These are phyloP conservation scores for Aplodontia rufa DNA, from an alignment of 2,113 vertebrate species.

Conservation along the genomic window DNA sequence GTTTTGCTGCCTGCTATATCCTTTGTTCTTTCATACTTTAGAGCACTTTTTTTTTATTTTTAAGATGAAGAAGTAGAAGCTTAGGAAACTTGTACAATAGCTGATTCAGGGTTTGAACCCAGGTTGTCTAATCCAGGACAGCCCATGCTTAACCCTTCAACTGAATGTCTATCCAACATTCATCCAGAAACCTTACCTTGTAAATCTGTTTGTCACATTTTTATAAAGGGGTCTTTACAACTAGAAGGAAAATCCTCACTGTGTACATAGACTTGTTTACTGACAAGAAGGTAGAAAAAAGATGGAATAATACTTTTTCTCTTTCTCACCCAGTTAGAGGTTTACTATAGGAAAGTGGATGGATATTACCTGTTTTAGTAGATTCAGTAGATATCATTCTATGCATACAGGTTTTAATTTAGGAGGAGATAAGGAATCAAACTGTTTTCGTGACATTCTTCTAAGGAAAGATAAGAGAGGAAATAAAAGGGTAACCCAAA, in stretches of 20 bases:
- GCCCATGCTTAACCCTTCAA: not conserved
- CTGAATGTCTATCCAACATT: not conserved
- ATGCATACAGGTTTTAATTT: not conserved
- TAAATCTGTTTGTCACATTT: constrained; percentile 19
- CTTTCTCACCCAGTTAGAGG: not conserved
- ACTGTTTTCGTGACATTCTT: constrained; percentile 54
- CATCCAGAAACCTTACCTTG: constrained; percentile 3
- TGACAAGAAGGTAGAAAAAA: not conserved
- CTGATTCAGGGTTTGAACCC: not conserved
- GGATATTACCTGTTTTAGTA: not conserved
- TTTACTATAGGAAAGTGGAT: not conserved
- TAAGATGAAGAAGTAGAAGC: not conserved
- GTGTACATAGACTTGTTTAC: not conserved
- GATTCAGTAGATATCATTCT: constrained; percentile 27
- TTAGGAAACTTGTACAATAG: not conserved
- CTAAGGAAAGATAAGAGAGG: constrained; percentile 59
- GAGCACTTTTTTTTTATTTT: not conserved
- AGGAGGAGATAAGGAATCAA: not conserved
- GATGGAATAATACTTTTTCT: not conserved
- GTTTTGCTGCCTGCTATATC: not conserved
- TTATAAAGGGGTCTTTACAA: not conserved
- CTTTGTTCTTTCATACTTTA: not conserved
- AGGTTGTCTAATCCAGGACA: not conserved
- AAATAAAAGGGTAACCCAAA: constrained; percentile 66
- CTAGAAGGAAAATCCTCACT: not conserved